Evolutionary conservation across 2,888 invertebrate genomes (phyloP), one percentile per base, ranked within the genome.

Genomic region (Drosophila percnosoma): DNA sequence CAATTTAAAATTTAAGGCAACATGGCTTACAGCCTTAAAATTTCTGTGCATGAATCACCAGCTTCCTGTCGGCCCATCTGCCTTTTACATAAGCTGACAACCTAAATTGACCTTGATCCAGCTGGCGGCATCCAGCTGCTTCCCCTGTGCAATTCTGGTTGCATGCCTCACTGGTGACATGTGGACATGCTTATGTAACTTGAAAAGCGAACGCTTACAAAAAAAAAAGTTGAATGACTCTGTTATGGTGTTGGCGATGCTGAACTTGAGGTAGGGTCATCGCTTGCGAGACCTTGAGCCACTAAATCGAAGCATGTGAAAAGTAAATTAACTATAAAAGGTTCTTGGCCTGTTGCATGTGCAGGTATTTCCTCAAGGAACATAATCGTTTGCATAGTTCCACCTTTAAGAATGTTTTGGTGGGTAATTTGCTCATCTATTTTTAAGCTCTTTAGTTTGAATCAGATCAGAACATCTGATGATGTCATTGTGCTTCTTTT

Each of bases 171-270:
- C 66, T 51, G 45, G 7, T 34, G 52, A 54, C 49, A 49, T 55
- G 45, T 65, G 54, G 72, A 15, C 29, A 82, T 73, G 80, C 83
- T 86, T 89, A 75, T 84, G 84, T 78, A 84, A 86, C 66, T 57
- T 45, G 45, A 74, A 59, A 63, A 29, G 53, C 51, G 45, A 59
- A 13, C 33, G 53, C 62, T 55, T 33, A 53, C 65, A 54, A 54
- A 27, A 36, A 52, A 54, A 69, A 42, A 74, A 84, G 85, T 89
- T 86, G 87, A 86, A 87, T 87, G 89, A 86, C 85, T 79, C 54
- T 64, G 33, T 51, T 13, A n/a, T 27, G 0, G 59, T 61, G 34
- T 68, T 64, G 66, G 33, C 31, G n/a, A 73, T 15, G 62, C 67
- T 86, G 80, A 80, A 80, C 78, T 79, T 78, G 76, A 71, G 75